Base-by-base conservation (phyloP, 2,888 invertebrate genomes). In the Epinotia brunnichana region DNA sequence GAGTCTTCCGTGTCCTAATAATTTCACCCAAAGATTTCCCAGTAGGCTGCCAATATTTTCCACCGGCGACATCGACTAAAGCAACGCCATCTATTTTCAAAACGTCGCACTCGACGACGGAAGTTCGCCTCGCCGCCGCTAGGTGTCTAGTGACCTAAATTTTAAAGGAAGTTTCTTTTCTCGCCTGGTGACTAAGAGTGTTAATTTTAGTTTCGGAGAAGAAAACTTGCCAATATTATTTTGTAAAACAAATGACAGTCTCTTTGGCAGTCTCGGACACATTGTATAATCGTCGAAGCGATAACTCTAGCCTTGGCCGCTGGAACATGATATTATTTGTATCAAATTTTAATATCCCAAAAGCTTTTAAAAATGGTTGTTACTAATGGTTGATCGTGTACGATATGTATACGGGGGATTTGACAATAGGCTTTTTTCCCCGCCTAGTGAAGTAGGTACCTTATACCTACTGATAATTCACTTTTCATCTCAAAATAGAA, bases 141-240 rank as follows among this genome's bases (percentile, higher is more conserved):
- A 78, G 78, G 75, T 82, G 84, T 78, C 77, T 71, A 75, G 72
- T 76, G 77, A 78, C 76, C 76, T 71, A 74, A 69, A 73, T 75
- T 63, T 66, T 74, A 67, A 70, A 74, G 74, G 73, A 62, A 61
- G 51, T 76, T 69, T 73, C 64, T 53, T 75, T 76, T 74, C 71
- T 73, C 72, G 71, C 73, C 72, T 62, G 75, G 69, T 77, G 76
- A 78, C 76, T 76, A 76, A 78, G 64, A 64, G 69, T 73, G 75
- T 74, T 78, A 78, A 77, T 77, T 76, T 76, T 80, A 81, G 76
- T 74, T 78, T 70, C 54, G 11, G 17, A 73, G 64, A 64, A 70
- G 67, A 76, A 76, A 76, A 75, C 69, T 74, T 68, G 75, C 77
- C 78, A 79, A 77, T 77, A 79, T 76, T 76, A 74, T 75, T 78